Conservation (phyloP, 2,888 invertebrate genomes). For the Encarsia formosa region DNA sequence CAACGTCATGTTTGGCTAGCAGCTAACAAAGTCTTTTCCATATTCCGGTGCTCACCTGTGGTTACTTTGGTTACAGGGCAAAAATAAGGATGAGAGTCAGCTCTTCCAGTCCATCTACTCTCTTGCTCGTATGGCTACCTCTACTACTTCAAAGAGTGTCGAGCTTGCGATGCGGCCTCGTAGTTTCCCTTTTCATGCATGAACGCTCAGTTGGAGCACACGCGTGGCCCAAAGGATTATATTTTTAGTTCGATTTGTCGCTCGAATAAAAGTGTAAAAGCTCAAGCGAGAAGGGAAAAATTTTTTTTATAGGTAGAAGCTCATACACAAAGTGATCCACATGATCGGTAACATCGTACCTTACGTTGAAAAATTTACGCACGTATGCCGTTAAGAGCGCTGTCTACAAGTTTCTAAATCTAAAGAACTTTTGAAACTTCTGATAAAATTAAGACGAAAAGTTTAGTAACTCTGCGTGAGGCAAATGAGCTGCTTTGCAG, state of each 20-base stretch:
- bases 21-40: too few relatives aligned
- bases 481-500: too few relatives aligned
- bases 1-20: too few relatives aligned
- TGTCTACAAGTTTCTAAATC: too few relatives aligned
- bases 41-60: neutral
- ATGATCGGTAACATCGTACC: too few relatives aligned
- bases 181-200: neutral
- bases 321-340: too few relatives aligned
- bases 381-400: too few relatives aligned
- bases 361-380: too few relatives aligned
- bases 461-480: too few relatives aligned
- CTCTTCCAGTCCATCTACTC: neutral
- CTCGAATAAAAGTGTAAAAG: conserved; percentile 39
- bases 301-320: too few relatives aligned
- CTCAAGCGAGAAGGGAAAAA: neutral
- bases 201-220: conserved; percentile 30
- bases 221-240: conserved; percentile 46
- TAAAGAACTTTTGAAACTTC: too few relatives aligned
- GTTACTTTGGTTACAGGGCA: neutral
- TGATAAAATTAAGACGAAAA: too few relatives aligned
- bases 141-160: conserved; percentile 20
- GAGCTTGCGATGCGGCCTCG: conserved; percentile 26
- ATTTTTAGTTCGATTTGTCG: conserved; percentile 50
- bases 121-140: neutral
- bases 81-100: neutral